Evolutionary conservation across 35 echinoderm and acorn worm species (phyloP).

Genomic region (Apostichopus californicus): DNA sequence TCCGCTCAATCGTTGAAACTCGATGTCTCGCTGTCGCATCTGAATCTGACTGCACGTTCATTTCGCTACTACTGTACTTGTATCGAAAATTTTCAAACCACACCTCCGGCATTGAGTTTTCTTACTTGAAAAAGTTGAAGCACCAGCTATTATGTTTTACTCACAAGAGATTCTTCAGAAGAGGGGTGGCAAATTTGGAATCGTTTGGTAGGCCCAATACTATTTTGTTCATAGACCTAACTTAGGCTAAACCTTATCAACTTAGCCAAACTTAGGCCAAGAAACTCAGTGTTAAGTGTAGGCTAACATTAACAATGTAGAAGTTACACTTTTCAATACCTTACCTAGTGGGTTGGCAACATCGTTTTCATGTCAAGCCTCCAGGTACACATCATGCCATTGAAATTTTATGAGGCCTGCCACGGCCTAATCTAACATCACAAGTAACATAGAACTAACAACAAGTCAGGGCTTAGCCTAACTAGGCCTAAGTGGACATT

Average conservation of each 20-base stretch:
- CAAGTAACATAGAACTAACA: too few species aligned
- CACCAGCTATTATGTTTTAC: conserved; percentile 26
- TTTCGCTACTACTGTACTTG: too few species aligned
- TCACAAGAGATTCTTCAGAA: conserved; percentile 50
- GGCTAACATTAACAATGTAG: not conserved
- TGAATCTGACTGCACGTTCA: too few species aligned
- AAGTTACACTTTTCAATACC: too few species aligned
- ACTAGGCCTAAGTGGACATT: too few species aligned
- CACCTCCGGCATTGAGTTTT: not conserved
- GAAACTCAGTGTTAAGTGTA: not conserved
- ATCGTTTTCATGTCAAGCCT: not conserved
- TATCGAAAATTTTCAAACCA: not conserved
- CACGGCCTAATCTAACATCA: too few species aligned
- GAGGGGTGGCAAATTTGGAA: conserved; percentile 47
- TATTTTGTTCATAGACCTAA: not conserved
- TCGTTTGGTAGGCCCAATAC: conserved; percentile 22
- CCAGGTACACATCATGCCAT: too few species aligned
- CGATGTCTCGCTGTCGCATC: too few species aligned
- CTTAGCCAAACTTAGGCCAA: not conserved
- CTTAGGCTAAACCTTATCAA: not conserved
- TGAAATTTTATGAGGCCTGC: too few species aligned
- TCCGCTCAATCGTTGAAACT: too few species aligned
- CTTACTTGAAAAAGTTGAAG: not conserved
- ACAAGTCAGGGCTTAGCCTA: too few species aligned
- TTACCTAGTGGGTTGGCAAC: too few species aligned